Evolutionary conservation across 2,113 vertebrate species (phyloP).

Genomic region (Laticauda colubrina): DNA sequence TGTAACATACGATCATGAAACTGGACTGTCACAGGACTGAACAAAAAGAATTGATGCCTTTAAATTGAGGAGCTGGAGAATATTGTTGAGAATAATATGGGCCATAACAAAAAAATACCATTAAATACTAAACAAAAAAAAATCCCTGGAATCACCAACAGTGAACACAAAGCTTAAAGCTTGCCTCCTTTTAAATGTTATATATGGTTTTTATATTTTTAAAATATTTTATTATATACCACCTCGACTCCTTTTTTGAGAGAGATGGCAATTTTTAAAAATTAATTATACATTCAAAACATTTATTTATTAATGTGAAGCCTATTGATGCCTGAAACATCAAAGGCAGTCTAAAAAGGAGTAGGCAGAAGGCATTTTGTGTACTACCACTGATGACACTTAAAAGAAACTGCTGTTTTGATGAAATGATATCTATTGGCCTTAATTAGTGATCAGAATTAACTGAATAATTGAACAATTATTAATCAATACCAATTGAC

Average conservation of each 20-base stretch:
- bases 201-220: neutral
- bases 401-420: neutral
- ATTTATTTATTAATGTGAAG: neutral
- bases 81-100: neutral
- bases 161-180: neutral
- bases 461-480: neutral
- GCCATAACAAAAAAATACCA: neutral
- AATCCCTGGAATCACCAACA: neutral
- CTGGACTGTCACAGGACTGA: neutral
- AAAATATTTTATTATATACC: neutral
- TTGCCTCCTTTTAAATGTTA: neutral
- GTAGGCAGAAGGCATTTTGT: neutral
- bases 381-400: neutral
- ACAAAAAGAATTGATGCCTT: neutral
- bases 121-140: neutral
- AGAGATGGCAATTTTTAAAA: neutral
- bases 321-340: neutral
- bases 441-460: neutral
- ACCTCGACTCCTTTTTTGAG: neutral
- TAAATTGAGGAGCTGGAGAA: neutral
- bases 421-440: neutral
- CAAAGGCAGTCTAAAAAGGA: neutral
- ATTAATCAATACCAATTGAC: neutral
- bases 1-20: neutral
- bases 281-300: neutral